Conservation (phyloP, 2,113 vertebrate species). For the Synchiropus splendidus region DNA sequence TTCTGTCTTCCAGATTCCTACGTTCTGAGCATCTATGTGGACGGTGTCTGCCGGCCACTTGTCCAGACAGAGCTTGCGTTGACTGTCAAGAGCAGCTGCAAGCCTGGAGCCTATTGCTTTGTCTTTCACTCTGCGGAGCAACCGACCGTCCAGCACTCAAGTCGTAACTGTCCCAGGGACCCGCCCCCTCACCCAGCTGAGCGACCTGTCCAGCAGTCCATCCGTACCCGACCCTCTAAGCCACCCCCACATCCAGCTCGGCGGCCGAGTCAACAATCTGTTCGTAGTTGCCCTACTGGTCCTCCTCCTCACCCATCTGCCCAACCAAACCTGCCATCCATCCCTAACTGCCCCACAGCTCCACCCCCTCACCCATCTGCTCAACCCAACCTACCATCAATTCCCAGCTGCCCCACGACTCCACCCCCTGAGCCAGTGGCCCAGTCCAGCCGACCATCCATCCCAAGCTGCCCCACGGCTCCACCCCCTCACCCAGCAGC, state of each 20-base stretch:
- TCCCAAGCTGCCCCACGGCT: too few relatives aligned
- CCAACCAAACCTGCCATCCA: not conserved
- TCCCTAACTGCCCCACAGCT: not conserved
- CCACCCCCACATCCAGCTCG: not conserved
- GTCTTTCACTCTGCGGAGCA: slow-evolving; percentile 73
- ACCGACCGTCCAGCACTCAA: not conserved
- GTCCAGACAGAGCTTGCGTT: slow-evolving; percentile 75
- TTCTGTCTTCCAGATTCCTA: slow-evolving; percentile 46
- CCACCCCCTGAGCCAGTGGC: not conserved
- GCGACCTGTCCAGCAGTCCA: not conserved
- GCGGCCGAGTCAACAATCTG: not conserved
- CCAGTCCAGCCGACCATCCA: too few relatives aligned
- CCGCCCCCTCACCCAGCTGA: slow-evolving; percentile 9
- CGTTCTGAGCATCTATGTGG: slow-evolving; percentile 72
- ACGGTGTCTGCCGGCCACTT: slow-evolving; percentile 67
- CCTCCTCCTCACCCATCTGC: slow-evolving; percentile 9
- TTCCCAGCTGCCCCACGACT: slow-evolving; percentile 7
- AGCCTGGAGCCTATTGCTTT: slow-evolving; percentile 78
- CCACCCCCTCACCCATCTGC: not conserved
- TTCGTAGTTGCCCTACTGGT: slow-evolving; percentile 23
- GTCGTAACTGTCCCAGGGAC: slow-evolving; percentile 23
- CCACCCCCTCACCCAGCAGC: slow-evolving; percentile 66
- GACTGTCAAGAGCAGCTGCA: slow-evolving; percentile 74
- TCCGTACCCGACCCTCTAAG: not conserved
- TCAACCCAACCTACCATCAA: not conserved